phyloP scores from a whole-genome alignment of 2,113 vertebrate genomes.

The Alligator sinensis region DNA sequence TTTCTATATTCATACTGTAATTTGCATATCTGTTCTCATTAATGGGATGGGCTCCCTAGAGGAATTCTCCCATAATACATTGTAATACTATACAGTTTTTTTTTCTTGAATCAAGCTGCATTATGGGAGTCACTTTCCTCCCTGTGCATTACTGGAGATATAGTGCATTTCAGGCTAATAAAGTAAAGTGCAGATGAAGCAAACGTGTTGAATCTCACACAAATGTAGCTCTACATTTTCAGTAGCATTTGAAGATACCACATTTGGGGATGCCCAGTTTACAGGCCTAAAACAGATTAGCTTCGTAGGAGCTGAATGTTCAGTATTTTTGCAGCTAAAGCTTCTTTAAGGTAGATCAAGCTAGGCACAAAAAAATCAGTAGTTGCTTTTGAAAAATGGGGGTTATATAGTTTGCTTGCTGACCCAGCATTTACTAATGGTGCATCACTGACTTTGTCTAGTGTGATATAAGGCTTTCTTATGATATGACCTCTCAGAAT shows the following conservation, averaged over 20 bases:
- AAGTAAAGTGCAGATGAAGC: too few relatives aligned
- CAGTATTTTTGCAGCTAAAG: not conserved
- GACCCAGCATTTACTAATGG: not conserved
- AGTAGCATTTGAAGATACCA: not conserved
- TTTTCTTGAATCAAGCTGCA: too few relatives aligned
- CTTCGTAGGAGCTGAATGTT: not conserved
- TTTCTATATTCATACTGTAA: too few relatives aligned
- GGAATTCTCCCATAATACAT: too few relatives aligned
- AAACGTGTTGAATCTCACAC: too few relatives aligned
- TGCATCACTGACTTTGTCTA: not conserved
- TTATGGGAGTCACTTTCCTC: too few relatives aligned
- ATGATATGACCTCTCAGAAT: not conserved
- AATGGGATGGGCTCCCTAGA: too few relatives aligned
- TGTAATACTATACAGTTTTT: too few relatives aligned
- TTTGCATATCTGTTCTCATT: too few relatives aligned
- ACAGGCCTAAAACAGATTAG: not conserved
- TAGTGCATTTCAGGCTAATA: too few relatives aligned
- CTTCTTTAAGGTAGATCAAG: not conserved
- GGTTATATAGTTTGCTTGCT: not conserved
- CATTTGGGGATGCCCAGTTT: not conserved
- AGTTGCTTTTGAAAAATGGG: not conserved
- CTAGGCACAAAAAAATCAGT: accelerated
- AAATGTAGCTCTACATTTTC: too few relatives aligned
- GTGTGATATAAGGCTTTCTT: not conserved
- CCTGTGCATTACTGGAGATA: too few relatives aligned